Base-by-base conservation (phyloP, 2,113 vertebrate genomes). In the Ranitomeya variabilis region DNA sequence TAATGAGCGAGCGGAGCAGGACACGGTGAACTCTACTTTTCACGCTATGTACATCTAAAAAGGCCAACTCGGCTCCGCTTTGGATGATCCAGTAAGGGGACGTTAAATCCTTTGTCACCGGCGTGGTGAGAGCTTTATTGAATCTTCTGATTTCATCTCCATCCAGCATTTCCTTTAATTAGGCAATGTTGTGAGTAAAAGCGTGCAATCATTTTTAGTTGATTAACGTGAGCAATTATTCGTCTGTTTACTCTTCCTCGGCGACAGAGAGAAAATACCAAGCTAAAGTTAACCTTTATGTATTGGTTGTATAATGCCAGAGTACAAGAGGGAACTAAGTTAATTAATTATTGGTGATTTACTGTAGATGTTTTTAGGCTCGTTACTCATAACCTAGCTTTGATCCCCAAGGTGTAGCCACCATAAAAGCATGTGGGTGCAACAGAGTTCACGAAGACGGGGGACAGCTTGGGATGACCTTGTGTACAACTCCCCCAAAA, bases 131-230 rank as follows among this genome's bases (percentile, higher is more conserved):
- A 66, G 80, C 77, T 55, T 85, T 57, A 74, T 74, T 76, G 83
- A 23, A 37, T 51, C 6, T 15, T 51, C 62, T 71, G 45, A 73
- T 85, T 79, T 86, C 59, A 79, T 23, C 74, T 54, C 79, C 85
- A 55, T 86, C 37, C 60, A 31, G 52, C 85, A 67, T 64, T 86
- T 77, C 19, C 73, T 78, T 52, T 78, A 86, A 79, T 86, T 66
- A 86, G 85, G 14, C 15, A 79, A 66, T 86, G 59, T 86, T 86
- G 76, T 79, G 37, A 60, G 5, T 54, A 76, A 86, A 79, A 66
- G 78, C 16, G 66, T 18, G 59, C 18, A n/a, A 67, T 79, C 15
- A 79, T 79, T 67, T 79, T 57, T 51, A 62, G 74, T 59, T 79
- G 19, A 86, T 79, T 86, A 66, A 79, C 59, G 59, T 31, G 26